A percentile compares a stretch with the other conserved stretches of the same genome.
phyloP scores from a whole-genome alignment of 2,113 vertebrate genomes.

The Antechinus stuartii region DNA sequence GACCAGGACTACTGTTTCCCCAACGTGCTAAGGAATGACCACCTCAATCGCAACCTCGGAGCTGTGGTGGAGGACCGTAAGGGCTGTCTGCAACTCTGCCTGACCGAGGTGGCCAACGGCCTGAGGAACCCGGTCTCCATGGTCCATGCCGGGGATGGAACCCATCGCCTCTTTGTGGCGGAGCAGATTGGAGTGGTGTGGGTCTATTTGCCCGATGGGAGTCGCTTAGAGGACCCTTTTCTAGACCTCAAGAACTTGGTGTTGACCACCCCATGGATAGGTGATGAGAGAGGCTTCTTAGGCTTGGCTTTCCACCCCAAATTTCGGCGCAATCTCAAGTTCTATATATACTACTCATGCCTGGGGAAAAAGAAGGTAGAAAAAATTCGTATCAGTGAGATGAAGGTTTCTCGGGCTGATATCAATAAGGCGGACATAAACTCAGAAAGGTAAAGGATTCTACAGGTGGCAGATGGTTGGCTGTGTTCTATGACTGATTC shows the following conservation, averaged over 20 bases:
- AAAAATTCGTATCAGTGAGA: conserved; percentile 89
- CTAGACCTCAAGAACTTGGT: conserved; percentile 88
- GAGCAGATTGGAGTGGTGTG: conserved; percentile 91
- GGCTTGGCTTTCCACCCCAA: conserved; percentile 90
- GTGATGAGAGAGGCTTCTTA: conserved; percentile 91
- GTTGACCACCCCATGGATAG: conserved; percentile 87
- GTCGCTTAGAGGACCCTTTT: conserved; percentile 87
- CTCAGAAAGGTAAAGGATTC: conserved; percentile 87
- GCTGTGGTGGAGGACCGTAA: conserved; percentile 77
- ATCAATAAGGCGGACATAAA: conserved; percentile 87
- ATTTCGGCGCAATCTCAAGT: conserved; percentile 86
- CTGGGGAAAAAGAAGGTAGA: conserved; percentile 83
- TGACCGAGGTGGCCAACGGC: conserved; percentile 87
- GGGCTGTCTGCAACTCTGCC: conserved; percentile 90
- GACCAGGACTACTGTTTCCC: conserved; percentile 92
- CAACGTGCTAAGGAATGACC: conserved; percentile 82
- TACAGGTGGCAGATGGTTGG: not conserved
- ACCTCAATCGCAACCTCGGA: conserved; percentile 85
- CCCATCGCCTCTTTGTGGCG: conserved; percentile 87
- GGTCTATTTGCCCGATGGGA: conserved; percentile 88
- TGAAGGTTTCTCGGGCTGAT: conserved; percentile 86
- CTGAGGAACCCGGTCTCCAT: conserved; percentile 89
- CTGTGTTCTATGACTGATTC: not conserved
- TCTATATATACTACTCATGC: conserved; percentile 91
- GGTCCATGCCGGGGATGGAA: conserved; percentile 86